Evolutionary conservation across 2,113 vertebrate genomes (phyloP), one percentile per base, ranked within the genome.

Genomic region (Eleginops maclovinus): DNA sequence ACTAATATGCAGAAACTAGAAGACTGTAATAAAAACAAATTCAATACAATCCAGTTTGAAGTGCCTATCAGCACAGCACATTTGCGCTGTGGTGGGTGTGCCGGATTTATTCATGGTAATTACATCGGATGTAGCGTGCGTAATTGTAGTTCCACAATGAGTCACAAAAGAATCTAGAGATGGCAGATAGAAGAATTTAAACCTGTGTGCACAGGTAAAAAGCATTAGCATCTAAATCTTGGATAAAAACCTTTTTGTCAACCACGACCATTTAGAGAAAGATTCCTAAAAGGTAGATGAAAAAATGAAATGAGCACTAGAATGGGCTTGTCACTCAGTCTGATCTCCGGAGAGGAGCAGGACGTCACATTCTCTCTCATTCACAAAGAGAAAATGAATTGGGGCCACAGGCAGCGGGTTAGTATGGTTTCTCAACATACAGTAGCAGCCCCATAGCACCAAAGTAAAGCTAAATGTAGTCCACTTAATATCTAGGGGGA

Each of bases 301-400:
- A 61, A 78, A 1, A 60, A 16, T 50, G 31, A 31, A 51, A 58
- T 19, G 31, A 58, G 28, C 11, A 64, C 3, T 8, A 56, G 65
- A 78, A 40, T 10, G 40, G 44, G n/a, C 11, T 69, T 64, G 22
- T 71, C 43, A 73, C 64, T 77, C 63, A 43, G 62, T 54, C 21
- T 11, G 31, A 31, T 50, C 69, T 17, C n/a, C 47, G 72, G 24
- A 26, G 44, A 0, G n/a, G 49, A 64, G 61, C 50, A 44, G 4
- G 44, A 68, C 3, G 2, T 69, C 26, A 36, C 68, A 26, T 31
- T 56, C 22, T 78, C 44, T 77, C 21, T 19, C 1, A 36, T 22
- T 60, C 65, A 56, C 62, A 75, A 61, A 79, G 26, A 46, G 26
- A 63, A 72, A 77, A 65, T 50, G 15, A 67, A 75, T 55, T 31